These are phyloP conservation scores for Bradypodion ventrale DNA, from an alignment of 2,797 vertebrate species.

Conservation along the genomic window DNA sequence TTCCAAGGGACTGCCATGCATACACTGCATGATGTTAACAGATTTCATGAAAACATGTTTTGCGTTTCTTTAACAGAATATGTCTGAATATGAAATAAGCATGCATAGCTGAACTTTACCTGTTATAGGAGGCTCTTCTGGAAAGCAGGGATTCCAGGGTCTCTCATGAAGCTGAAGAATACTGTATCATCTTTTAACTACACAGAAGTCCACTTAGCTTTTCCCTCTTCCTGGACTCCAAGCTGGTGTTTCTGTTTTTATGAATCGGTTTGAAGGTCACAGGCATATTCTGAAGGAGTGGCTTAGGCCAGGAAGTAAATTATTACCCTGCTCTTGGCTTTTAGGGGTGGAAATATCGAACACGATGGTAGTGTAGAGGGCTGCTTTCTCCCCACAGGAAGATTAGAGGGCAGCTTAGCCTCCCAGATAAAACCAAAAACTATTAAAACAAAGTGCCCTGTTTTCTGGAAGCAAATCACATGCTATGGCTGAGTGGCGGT, in stretches of 20 bases:
- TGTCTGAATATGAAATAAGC: background rate
- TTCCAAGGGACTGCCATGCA: background rate
- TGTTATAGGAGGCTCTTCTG: background rate
- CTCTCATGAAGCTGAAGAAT: background rate
- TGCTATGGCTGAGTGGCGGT: slow-evolving; percentile 13
- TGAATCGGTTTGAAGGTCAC: slow-evolving; percentile 42
- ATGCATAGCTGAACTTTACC: slow-evolving; percentile 9
- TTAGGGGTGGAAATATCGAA: background rate
- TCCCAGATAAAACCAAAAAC: background rate
- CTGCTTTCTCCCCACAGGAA: background rate
- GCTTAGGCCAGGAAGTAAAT: slow-evolving; percentile 41
- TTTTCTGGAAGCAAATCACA: slow-evolving; percentile 29
- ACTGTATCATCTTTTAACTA: background rate
- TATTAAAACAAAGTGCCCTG: slow-evolving; percentile 17
- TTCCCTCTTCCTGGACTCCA: background rate
- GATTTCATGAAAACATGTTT: background rate
- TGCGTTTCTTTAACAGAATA: background rate
- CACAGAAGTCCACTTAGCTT: background rate
- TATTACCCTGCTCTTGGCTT: slow-evolving; percentile 31
- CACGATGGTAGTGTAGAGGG: too few relatives aligned
- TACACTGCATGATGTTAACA: background rate
- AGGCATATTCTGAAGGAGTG: slow-evolving; percentile 35
- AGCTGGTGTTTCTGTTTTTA: slow-evolving; percentile 20
- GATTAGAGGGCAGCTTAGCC: slow-evolving; percentile 20
- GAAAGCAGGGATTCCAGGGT: background rate